Percentiles rank a stretch among this genome's conserved stretches.
phyloP scores from a whole-genome alignment of 2,888 invertebrate genomes.

The Noctua janthe region DNA sequence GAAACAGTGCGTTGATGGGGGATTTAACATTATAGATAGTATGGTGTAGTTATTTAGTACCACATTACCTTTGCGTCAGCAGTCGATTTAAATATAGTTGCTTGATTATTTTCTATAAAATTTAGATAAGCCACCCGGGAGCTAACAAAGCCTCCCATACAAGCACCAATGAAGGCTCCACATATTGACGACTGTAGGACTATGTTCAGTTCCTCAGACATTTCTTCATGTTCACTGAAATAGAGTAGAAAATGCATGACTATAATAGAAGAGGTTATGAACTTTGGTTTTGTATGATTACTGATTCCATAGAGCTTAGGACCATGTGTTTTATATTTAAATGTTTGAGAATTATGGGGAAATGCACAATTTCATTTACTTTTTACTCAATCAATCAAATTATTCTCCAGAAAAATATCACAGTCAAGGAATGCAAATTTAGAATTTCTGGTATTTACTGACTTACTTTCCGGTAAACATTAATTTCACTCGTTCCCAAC shows the following conservation, averaged over 20 bases:
- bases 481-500: constrained; percentile 87
- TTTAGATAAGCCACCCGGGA: constrained; percentile 91
- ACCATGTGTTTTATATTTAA: not conserved
- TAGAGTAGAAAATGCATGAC: not conserved
- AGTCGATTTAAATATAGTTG: constrained; percentile 92
- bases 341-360: not conserved
- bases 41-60: not conserved
- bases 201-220: constrained; percentile 91
- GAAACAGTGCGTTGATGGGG: not conserved
- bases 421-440: not conserved
- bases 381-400: not conserved
- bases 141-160: constrained; percentile 92
- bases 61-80: constrained; percentile 91
- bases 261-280: not conserved
- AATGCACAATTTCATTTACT: not conserved
- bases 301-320: too few species aligned
- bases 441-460: not conserved
- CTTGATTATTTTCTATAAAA: constrained; percentile 94
- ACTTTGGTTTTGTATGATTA: not conserved
- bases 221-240: constrained; percentile 92
- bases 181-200: constrained; percentile 90
- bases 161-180: constrained; percentile 91
- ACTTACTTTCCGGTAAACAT: constrained; percentile 88
- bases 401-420: not conserved
- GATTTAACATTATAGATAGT: not conserved